Conservation (phyloP, 2,888 invertebrate species). For the Drosophila falleni region DNA sequence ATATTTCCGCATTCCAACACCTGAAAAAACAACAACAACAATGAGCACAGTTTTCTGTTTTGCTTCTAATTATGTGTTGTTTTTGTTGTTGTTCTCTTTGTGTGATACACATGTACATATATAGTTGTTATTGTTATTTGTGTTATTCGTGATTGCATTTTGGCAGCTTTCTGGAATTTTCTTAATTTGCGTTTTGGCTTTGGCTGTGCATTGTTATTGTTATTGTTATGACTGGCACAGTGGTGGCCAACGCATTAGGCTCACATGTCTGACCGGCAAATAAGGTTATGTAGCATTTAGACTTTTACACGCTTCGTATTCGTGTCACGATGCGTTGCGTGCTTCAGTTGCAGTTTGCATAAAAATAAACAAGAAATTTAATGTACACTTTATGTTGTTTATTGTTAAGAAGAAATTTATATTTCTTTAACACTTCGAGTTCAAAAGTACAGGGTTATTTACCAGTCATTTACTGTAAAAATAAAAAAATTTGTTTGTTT, state of each 20-base stretch:
- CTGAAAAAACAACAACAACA: slow-evolving; percentile 6
- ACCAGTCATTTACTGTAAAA: background rate
- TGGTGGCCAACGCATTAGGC: slow-evolving; percentile 15
- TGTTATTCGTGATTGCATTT: slow-evolving; percentile 9
- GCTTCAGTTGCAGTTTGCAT: background rate
- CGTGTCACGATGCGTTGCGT: slow-evolving; percentile 5
- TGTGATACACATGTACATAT: background rate
- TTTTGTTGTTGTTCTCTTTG: slow-evolving; percentile 3
- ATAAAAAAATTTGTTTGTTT: too few species aligned
- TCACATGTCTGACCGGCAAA: slow-evolving; percentile 15
- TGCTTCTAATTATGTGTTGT: background rate
- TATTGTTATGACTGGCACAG: slow-evolving; percentile 15
- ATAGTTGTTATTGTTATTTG: background rate
- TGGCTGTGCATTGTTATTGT: slow-evolving; percentile 8
- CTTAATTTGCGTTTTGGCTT: slow-evolving; percentile 4
- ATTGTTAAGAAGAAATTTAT: too few species aligned
- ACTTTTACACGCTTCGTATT: slow-evolving; percentile 25
- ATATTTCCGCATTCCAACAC: slow-evolving; percentile 12
- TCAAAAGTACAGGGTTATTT: background rate
- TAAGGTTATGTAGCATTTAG: slow-evolving; percentile 47
- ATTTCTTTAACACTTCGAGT: too few species aligned
- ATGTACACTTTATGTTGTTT: too few species aligned
- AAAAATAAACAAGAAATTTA: background rate
- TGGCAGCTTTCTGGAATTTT: slow-evolving; percentile 38
- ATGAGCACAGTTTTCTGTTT: background rate